phyloP scores from a whole-genome alignment of 2,888 invertebrate species.

The Ectobius pallidus region DNA sequence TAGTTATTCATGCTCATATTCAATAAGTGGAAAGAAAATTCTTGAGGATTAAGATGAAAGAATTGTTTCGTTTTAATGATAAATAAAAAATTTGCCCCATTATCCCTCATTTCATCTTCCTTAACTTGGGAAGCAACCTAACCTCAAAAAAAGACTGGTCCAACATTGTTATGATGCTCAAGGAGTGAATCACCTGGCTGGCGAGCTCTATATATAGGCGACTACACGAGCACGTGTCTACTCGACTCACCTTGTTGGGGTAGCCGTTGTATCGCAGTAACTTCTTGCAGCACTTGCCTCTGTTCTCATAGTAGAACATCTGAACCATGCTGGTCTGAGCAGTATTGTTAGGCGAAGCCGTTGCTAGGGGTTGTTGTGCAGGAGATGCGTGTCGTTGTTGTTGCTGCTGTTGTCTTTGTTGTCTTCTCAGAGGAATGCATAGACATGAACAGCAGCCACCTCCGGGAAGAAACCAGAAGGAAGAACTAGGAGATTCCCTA shows the following conservation, averaged over 20 bases:
- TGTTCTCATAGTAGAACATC: conserved; percentile 76
- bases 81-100: no score
- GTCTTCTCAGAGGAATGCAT: conserved; percentile 57
- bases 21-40: no score
- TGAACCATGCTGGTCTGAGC: conserved; percentile 61
- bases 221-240: neutral
- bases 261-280: conserved; percentile 80
- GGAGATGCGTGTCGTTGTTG: conserved; percentile 28
- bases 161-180: no score
- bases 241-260: conserved; percentile 72
- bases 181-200: no score
- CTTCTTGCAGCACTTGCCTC: conserved; percentile 83
- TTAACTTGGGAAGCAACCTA: no score
- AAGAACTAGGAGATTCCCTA: conserved; percentile 1
- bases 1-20: no score
- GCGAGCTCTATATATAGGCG: neutral
- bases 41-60: no score
- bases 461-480: conserved; percentile 25
- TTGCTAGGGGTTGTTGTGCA: neutral
- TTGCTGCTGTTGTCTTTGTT: conserved; percentile 43
- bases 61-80: no score
- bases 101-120: no score
- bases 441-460: conserved; percentile 57
- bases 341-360: conserved; percentile 45
- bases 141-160: no score